These are phyloP conservation scores for Pammene fasciana DNA, from an alignment of 2,888 invertebrate species.

Conservation along the genomic window DNA sequence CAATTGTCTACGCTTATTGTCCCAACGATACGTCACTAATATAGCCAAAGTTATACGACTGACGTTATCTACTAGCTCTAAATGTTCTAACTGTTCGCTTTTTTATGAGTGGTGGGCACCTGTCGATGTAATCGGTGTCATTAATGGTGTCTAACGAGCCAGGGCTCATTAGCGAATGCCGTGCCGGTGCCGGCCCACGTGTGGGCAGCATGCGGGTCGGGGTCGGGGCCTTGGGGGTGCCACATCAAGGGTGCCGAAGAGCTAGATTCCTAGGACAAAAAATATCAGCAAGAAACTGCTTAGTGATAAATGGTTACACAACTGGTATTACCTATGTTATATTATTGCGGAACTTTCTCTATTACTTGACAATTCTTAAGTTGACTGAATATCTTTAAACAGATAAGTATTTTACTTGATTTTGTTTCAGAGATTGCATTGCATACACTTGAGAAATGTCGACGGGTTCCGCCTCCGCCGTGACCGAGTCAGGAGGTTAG, in stretches of 20 bases:
- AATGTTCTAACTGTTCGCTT: no score
- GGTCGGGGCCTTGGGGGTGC: not conserved
- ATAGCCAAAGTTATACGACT: no score
- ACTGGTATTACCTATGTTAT: not conserved
- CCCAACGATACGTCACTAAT: no score
- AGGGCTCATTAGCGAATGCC: conserved; percentile 35
- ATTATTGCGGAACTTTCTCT: not conserved
- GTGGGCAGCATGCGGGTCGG: conserved; percentile 7
- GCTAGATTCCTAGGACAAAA: conserved; percentile 18
- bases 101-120: not conserved
- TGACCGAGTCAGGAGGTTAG: no score
- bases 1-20: no score
- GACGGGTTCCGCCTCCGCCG: no score
- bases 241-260: conserved; percentile 22
- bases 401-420: not conserved
- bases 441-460: no score
- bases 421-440: not conserved
- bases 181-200: conserved; percentile 11
- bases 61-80: no score
- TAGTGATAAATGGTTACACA: conserved; percentile 2
- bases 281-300: conserved; percentile 1
- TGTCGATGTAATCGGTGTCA: conserved; percentile 17
- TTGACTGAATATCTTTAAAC: not conserved
- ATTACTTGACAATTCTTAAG: not conserved
- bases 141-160: conserved; percentile 29